Conservation (phyloP, 37 sponge, comb jelly and placozoan species). For the Cladorhizidae sp. region DNA sequence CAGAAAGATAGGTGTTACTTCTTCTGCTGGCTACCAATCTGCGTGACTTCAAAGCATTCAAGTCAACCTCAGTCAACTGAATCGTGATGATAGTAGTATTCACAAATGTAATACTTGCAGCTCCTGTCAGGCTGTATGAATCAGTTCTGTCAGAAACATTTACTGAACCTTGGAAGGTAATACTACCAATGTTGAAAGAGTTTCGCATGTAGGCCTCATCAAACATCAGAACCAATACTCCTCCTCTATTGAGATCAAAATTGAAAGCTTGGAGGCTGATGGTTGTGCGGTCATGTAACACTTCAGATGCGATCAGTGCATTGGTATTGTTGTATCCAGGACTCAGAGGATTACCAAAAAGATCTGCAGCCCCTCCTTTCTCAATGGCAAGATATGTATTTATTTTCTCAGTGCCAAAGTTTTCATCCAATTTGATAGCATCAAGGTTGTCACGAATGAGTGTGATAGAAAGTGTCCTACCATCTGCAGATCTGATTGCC, state of each 20-base stretch:
- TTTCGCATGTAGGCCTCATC: slow-evolving; percentile 45
- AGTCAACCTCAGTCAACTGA: slow-evolving; percentile 47
- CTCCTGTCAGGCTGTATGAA: slow-evolving; percentile 50
- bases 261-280: slow-evolving; percentile 53
- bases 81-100: slow-evolving; percentile 29
- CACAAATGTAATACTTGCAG: neutral
- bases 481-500: slow-evolving; percentile 44
- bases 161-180: slow-evolving; percentile 63
- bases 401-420: slow-evolving; percentile 46
- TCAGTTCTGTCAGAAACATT: slow-evolving; percentile 46
- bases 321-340: slow-evolving; percentile 29
- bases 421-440: slow-evolving; percentile 36
- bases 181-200: slow-evolving; percentile 42
- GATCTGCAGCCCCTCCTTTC: slow-evolving; percentile 55
- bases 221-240: slow-evolving; percentile 56
- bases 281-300: slow-evolving; percentile 53
- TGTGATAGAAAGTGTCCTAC: slow-evolving; percentile 37
- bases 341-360: slow-evolving; percentile 54
- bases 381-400: slow-evolving; percentile 72
- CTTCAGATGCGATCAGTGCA: slow-evolving; percentile 51
- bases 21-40: slow-evolving; percentile 45
- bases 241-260: slow-evolving; percentile 79
- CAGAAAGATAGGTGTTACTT: slow-evolving; percentile 65
- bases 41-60: slow-evolving; percentile 71
- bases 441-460: slow-evolving; percentile 64